These are phyloP conservation scores for Psittacula echo DNA, from an alignment of 2,797 vertebrate genomes.

Conservation along the genomic window DNA sequence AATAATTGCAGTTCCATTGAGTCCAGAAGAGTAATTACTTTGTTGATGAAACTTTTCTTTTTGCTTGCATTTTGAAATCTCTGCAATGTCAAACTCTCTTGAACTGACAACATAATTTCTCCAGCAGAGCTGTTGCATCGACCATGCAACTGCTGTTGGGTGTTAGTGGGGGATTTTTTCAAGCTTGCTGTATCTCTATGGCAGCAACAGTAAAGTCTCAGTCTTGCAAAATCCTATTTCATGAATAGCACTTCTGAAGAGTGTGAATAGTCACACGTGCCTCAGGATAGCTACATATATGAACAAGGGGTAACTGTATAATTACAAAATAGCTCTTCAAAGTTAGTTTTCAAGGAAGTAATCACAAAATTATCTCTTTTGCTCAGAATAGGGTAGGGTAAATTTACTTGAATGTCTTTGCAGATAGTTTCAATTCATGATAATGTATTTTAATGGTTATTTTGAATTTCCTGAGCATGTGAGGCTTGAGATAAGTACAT, in stretches of 20 bases:
- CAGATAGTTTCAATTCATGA: neutral
- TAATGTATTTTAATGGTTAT: neutral
- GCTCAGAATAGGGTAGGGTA: neutral
- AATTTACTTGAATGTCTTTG: neutral
- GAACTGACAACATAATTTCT: slow-evolving; percentile 48
- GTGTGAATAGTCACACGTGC: accelerated
- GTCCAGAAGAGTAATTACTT: slow-evolving; percentile 45
- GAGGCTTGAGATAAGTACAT: neutral
- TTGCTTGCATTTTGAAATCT: slow-evolving; percentile 6
- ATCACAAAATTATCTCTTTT: neutral
- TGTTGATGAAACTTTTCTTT: slow-evolving; percentile 50
- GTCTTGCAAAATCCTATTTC: neutral
- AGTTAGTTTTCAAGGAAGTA: neutral
- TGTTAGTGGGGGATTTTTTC: accelerated
- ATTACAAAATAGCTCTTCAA: neutral
- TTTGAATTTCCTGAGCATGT: neutral
- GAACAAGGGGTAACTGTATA: accelerated
- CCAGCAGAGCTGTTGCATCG: neutral
- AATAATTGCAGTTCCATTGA: slow-evolving; percentile 18
- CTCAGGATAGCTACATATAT: accelerated
- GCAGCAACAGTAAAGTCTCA: neutral
- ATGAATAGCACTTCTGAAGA: accelerated
- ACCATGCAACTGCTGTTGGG: neutral
- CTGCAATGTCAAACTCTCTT: neutral
- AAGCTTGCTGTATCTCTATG: neutral